phyloP scores from a whole-genome alignment of 2,113 vertebrate species.

The Capricornis sumatraensis region DNA sequence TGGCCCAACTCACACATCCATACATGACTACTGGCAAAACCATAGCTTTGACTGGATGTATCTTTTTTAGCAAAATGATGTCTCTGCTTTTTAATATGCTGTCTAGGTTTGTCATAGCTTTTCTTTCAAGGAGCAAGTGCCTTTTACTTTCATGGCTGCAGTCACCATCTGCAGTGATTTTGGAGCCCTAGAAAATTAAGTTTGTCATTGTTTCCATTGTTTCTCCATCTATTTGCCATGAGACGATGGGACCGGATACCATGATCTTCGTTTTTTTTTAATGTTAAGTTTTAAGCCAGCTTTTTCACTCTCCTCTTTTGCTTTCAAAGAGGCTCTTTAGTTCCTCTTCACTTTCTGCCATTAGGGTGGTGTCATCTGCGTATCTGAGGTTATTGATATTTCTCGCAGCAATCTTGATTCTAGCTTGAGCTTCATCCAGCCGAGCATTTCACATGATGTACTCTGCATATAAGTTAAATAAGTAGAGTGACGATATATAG shows the following conservation, averaged over 20 bases:
- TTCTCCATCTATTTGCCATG: background rate
- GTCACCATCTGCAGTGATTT: background rate
- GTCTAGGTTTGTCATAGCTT: background rate
- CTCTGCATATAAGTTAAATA: background rate
- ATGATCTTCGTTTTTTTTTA: background rate
- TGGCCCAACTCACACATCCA: background rate
- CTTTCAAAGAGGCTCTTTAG: background rate
- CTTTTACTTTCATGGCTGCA: background rate
- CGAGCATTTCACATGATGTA: background rate
- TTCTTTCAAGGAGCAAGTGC: background rate
- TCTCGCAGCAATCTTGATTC: background rate
- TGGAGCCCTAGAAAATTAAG: background rate
- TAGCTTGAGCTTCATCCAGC: background rate
- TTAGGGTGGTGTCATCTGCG: background rate
- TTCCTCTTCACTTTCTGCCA: background rate
- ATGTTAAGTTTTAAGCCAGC: background rate
- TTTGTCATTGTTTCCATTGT: background rate
- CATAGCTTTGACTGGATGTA: background rate
- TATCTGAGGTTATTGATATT: background rate
- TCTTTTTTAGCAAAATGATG: background rate
- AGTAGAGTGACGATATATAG: background rate
- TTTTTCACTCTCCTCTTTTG: background rate
- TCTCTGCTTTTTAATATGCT: background rate
- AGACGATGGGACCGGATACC: background rate
- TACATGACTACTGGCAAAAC: background rate